Evolutionary conservation across 2,113 vertebrate species (phyloP).

Genomic region (Centropus unirufus): DNA sequence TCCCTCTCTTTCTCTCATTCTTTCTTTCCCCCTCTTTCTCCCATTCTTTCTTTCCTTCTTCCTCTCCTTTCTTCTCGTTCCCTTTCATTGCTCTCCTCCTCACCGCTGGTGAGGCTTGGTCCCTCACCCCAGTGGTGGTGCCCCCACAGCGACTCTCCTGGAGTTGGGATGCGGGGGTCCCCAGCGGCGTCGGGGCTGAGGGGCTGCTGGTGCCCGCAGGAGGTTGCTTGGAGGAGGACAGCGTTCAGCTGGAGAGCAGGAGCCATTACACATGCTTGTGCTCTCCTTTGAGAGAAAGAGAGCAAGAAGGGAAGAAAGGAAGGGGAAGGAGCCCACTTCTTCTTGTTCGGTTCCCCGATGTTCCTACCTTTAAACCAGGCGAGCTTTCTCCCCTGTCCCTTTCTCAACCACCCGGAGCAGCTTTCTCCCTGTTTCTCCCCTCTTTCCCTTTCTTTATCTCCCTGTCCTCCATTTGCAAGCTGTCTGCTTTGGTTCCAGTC

Average conservation of each 20-base stretch:
- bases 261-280: conserved; percentile 90
- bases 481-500: conserved; percentile 86
- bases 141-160: conserved; percentile 49
- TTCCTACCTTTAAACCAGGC: conserved; percentile 57
- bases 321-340: conserved; percentile 68
- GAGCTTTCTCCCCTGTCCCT: conserved; percentile 20
- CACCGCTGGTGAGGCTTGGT: conserved; percentile 66
- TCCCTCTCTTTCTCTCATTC: background rate
- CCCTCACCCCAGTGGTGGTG: conserved; percentile 67
- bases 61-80: background rate
- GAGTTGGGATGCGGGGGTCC: conserved; percentile 80
- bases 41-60: background rate
- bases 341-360: conserved; percentile 72
- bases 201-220: conserved; percentile 73
- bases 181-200: conserved; percentile 61
- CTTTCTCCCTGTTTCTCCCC: conserved; percentile 38
- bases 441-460: conserved; percentile 83
- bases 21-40: background rate
- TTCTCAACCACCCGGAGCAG: conserved; percentile 59
- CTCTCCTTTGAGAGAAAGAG: conserved; percentile 72
- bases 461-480: conserved; percentile 86
- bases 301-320: conserved; percentile 67
- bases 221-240: conserved; percentile 78
- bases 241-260: conserved; percentile 84
- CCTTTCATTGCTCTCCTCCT: conserved; percentile 34